Percentiles rank a stretch among this genome's conserved stretches.
These are phyloP conservation scores for Tympanuchus pallidicinctus DNA, from an alignment of 2,113 vertebrate genomes.

Conservation along the genomic window DNA sequence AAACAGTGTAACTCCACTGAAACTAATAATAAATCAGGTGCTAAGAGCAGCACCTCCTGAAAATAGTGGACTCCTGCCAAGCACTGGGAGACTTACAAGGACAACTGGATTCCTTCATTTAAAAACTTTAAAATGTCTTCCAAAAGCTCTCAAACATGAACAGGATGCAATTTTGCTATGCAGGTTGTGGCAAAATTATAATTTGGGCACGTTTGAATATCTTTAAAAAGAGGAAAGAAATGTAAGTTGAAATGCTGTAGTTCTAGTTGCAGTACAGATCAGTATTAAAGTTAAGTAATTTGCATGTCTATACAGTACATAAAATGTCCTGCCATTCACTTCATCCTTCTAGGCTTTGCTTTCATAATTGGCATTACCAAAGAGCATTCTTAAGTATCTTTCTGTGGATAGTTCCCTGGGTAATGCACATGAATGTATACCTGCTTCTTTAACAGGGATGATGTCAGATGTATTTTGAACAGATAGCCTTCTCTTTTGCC, in stretches of 20 bases:
- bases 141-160: not conserved
- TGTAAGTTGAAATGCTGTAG: not conserved
- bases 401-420: not conserved
- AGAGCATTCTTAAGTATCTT: not conserved
- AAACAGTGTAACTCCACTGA: slow-evolving; percentile 62
- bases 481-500: not conserved
- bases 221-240: not conserved
- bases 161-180: not conserved
- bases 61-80: slow-evolving; percentile 60
- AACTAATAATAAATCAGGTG: slow-evolving; percentile 71
- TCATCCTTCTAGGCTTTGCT: not conserved
- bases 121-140: not conserved
- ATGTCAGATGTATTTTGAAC: not conserved
- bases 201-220: not conserved
- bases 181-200: not conserved
- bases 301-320: not conserved
- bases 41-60: slow-evolving; percentile 45
- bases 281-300: not conserved
- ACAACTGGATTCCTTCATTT: slow-evolving; percentile 33
- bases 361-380: not conserved
- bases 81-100: slow-evolving; percentile 47
- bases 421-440: rapidly evolving
- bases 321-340: not conserved
- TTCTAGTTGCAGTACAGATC: not conserved
- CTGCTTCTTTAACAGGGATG: not conserved